These are phyloP conservation scores for Nicator chloris DNA, from an alignment of 2,113 vertebrate species.

Conservation along the genomic window DNA sequence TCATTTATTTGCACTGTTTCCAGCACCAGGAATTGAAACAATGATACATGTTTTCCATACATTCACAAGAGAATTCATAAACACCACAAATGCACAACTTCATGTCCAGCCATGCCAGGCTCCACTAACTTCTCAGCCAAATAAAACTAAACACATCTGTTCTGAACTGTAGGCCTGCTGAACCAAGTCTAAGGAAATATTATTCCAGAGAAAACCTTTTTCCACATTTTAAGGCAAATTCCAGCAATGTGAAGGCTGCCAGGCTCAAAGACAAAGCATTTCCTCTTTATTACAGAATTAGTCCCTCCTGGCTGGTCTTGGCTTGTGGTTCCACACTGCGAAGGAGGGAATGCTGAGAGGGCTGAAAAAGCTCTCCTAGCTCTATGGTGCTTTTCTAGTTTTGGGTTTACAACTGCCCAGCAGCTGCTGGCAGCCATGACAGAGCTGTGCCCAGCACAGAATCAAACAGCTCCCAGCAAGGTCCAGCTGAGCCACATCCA, in stretches of 20 bases:
- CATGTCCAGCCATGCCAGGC: not conserved
- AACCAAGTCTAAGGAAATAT: not conserved
- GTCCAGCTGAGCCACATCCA: not conserved
- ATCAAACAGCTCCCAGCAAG: not conserved
- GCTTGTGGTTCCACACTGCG: not conserved
- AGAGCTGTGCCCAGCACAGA: not conserved
- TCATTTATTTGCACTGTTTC: conserved; percentile 14
- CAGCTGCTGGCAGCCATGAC: not conserved
- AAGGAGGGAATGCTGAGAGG: not conserved
- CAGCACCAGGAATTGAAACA: not conserved
- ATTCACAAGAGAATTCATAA: not conserved
- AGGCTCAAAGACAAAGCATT: not conserved
- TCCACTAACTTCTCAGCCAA: not conserved
- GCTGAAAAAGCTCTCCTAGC: not conserved
- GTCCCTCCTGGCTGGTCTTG: not conserved
- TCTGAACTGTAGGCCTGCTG: not conserved
- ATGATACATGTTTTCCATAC: not conserved
- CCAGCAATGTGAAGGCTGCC: not conserved
- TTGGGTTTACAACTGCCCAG: not conserved
- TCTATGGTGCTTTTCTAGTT: not conserved
- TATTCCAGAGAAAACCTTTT: not conserved
- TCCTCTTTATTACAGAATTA: not conserved
- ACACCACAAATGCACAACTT: not conserved
- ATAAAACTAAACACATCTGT: not conserved
- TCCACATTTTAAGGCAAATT: not conserved